A percentile compares a stretch with the other conserved stretches of the same genome.
These are phyloP conservation scores for Dendrocincla tyrannina DNA, from an alignment of 2,797 vertebrate species.

Conservation along the genomic window DNA sequence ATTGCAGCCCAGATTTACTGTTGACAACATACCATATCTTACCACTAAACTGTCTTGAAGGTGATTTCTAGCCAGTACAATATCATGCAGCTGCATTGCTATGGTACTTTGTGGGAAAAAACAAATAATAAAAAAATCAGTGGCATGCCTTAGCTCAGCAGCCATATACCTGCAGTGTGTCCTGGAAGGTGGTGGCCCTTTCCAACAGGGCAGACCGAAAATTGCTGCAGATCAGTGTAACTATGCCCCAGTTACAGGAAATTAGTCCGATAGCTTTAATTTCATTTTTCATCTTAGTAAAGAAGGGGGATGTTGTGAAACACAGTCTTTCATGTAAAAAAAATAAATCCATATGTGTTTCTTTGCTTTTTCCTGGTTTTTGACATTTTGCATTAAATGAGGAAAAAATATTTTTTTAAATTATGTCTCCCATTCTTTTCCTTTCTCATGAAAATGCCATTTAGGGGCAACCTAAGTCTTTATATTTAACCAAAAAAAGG, in stretches of 20 bases:
- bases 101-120: not conserved
- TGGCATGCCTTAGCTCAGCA: not conserved
- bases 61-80: conserved; percentile 33
- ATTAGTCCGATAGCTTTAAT: not conserved
- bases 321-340: not conserved
- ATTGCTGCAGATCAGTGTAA: not conserved
- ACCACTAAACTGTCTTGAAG: conserved; percentile 33
- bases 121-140: not conserved
- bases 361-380: not conserved
- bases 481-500: not conserved
- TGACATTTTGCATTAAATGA: not conserved
- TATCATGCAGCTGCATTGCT: not conserved
- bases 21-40: not conserved
- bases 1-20: conserved; percentile 40
- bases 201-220: not conserved
- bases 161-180: not conserved
- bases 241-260: not conserved
- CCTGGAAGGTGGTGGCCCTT: not conserved
- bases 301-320: not conserved
- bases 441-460: not conserved
- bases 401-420: rapidly evolving
- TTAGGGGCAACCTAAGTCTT: not conserved
- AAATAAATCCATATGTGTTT: not conserved
- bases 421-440: not conserved
- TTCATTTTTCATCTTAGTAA: not conserved